Evolutionary conservation across 2,113 vertebrate genomes (phyloP).

Genomic region (Cebidichthys violaceus): DNA sequence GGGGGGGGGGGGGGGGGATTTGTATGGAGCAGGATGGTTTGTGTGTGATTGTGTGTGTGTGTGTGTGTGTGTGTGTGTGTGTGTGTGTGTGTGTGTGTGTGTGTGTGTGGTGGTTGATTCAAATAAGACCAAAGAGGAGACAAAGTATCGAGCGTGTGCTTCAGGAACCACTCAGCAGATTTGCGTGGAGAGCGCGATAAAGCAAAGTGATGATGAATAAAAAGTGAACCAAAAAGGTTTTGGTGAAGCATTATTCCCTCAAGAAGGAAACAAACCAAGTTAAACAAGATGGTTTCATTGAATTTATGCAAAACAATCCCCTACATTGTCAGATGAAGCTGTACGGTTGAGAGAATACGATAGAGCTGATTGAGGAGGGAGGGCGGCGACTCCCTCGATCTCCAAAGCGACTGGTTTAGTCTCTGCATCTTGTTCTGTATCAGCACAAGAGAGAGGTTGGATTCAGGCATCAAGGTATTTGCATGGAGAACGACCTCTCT

Average conservation of each 20-base stretch:
- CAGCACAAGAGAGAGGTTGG: conserved; percentile 11
- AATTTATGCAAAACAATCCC: neutral
- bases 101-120: conserved; percentile 33
- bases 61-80: conserved; percentile 24
- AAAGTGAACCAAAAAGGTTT: neutral
- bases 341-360: neutral
- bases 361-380: neutral
- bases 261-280: neutral
- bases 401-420: neutral
- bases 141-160: conserved; percentile 19
- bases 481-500: neutral
- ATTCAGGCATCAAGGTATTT: neutral
- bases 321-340: neutral
- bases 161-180: conserved; percentile 1
- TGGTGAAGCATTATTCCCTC: neutral
- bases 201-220: neutral
- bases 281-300: neutral
- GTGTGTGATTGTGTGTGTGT: neutral
- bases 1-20: too few relatives aligned
- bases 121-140: conserved; percentile 56
- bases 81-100: conserved; percentile 18
- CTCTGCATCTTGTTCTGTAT: conserved; percentile 6
- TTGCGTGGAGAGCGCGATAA: neutral
- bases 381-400: neutral
- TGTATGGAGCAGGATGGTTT: conserved; percentile 5